Conservation (phyloP, 2,888 invertebrate genomes). For the Elysia crispata region DNA sequence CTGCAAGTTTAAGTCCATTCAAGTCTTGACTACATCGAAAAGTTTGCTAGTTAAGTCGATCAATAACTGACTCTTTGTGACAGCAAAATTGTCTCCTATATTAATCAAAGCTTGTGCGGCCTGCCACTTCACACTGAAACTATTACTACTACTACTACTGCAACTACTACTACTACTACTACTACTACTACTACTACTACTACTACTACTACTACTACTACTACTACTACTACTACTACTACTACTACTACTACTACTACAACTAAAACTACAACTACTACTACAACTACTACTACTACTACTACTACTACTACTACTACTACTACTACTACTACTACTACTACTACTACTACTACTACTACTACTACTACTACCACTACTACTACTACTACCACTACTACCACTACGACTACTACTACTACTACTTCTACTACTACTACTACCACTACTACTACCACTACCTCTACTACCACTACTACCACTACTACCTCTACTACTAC, state of each 20-base stretch:
- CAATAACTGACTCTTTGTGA: conserved; percentile 1
- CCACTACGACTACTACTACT: too few species aligned
- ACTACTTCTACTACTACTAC: conserved; percentile 13
- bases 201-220: conserved; percentile 23
- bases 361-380: conserved; percentile 11
- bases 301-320: conserved; percentile 34
- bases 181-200: conserved; percentile 28
- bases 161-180: conserved; percentile 28
- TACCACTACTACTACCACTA: conserved; percentile 28
- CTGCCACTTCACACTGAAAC: too few species aligned
- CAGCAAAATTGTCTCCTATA: too few species aligned
- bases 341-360: conserved; percentile 2
- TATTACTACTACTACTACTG: too few species aligned
- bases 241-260: too few species aligned
- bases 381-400: conserved; percentile 24
- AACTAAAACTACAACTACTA: too few species aligned
- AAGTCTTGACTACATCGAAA: too few species aligned
- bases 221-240: conserved; percentile 32
- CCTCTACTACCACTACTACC: conserved; percentile 28
- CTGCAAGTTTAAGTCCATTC: too few species aligned
- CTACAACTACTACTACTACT: conserved; percentile 32
- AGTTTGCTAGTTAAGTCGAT: not conserved
- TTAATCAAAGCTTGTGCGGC: too few species aligned
- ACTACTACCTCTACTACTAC: conserved; percentile 30
- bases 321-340: conserved; percentile 31